Conservation (phyloP, 2,113 vertebrate genomes). For the Rousettus leschenaultii region DNA sequence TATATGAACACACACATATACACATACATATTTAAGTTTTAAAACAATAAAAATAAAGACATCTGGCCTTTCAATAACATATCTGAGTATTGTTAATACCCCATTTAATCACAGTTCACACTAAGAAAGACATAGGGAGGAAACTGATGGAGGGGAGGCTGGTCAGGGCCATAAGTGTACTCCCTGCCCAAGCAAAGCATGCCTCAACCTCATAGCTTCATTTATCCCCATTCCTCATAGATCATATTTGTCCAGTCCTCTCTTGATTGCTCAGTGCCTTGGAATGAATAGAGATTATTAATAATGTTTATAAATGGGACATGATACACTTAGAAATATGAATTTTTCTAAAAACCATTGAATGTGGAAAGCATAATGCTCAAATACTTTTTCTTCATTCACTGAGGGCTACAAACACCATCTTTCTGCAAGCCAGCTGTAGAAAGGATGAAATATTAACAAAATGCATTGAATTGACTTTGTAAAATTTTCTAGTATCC, state of each 20-base stretch:
- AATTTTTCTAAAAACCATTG: not conserved
- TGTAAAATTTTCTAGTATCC: not conserved
- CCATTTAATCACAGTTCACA: not conserved
- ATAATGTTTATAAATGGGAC: not conserved
- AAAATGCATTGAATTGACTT: not conserved
- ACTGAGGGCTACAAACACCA: not conserved
- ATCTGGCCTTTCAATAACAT: not conserved
- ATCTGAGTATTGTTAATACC: not conserved
- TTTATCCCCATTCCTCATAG: not conserved
- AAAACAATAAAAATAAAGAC: not conserved
- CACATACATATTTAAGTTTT: not conserved
- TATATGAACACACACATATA: not conserved
- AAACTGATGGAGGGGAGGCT: not conserved
- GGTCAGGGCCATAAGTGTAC: not conserved
- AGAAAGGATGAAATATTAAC: not conserved
- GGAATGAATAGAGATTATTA: not conserved
- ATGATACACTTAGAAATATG: not conserved
- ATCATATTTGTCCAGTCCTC: not conserved
- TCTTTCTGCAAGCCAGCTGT: not conserved
- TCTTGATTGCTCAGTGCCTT: not conserved
- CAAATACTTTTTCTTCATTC: not conserved
- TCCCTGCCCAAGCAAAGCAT: no score
- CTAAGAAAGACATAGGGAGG: not conserved
- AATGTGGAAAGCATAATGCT: not conserved
- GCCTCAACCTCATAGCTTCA: rapidly evolving